Conservation (phyloP, 2,888 invertebrate species). For the Metopia argyrocephala region DNA sequence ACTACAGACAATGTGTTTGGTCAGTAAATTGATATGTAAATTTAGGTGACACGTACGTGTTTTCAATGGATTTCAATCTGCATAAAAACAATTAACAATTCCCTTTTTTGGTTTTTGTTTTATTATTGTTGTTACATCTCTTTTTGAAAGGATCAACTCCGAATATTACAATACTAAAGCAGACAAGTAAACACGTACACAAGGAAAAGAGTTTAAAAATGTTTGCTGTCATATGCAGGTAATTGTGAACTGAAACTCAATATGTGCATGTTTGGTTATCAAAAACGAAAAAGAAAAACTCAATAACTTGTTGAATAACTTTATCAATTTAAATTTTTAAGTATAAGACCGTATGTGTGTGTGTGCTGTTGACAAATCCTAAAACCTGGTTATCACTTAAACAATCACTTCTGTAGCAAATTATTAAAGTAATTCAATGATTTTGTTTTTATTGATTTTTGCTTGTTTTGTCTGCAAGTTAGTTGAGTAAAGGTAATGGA, state of each 20-base stretch:
- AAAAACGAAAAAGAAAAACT: slow-evolving; percentile 7
- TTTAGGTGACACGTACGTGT: slow-evolving; percentile 57
- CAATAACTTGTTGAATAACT: slow-evolving; percentile 37
- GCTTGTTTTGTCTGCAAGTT: slow-evolving; percentile 22
- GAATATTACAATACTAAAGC: background rate
- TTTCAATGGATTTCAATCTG: slow-evolving; percentile 57
- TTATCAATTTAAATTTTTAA: slow-evolving; percentile 39
- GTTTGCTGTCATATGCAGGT: slow-evolving; percentile 31
- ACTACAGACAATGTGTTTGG: background rate
- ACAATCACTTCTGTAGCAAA: background rate
- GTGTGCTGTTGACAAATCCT: background rate
- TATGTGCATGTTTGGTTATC: slow-evolving; percentile 9
- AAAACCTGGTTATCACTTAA: background rate
- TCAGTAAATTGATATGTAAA: slow-evolving; percentile 17
- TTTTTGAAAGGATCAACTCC: background rate
- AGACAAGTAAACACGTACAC: background rate
- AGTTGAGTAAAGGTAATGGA: background rate
- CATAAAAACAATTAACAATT: slow-evolving; percentile 49
- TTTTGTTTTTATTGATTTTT: slow-evolving; percentile 29
- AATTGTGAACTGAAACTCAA: background rate
- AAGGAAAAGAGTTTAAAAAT: slow-evolving; percentile 14
- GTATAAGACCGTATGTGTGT: background rate
- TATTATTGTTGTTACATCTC: background rate
- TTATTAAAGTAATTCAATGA: background rate
- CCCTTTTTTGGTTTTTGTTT: background rate